A percentile compares a stretch with the other conserved stretches of the same genome.
Conservation (phyloP, 2,888 invertebrate genomes). For the Anarsia innoxiella region DNA sequence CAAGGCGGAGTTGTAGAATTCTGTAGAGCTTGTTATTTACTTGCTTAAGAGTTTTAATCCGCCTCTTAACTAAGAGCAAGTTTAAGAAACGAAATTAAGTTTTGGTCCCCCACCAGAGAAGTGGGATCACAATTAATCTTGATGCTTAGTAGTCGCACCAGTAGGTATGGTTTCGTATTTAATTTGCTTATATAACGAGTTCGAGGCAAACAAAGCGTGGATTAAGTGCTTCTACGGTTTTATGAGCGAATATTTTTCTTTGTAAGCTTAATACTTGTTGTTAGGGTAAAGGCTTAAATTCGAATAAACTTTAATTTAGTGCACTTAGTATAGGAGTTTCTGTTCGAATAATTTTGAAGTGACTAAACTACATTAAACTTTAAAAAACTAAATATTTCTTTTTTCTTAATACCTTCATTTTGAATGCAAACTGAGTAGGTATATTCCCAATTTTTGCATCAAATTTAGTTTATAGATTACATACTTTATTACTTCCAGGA, state of each 20-base stretch:
- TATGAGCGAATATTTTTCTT: not conserved
- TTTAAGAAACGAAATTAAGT: constrained; percentile 65
- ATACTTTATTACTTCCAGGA: too few species aligned
- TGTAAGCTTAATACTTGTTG: too few species aligned
- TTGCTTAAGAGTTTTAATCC: constrained; percentile 42
- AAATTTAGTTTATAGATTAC: too few species aligned
- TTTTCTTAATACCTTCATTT: too few species aligned
- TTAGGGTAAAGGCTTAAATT: too few species aligned
- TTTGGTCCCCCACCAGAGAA: constrained; percentile 49
- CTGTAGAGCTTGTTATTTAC: constrained; percentile 13
- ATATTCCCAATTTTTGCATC: too few species aligned
- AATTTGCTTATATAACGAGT: constrained; percentile 11
- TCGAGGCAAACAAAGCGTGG: constrained; percentile 7
- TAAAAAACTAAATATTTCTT: too few species aligned
- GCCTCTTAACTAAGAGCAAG: constrained; percentile 45
- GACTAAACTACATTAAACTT: too few species aligned
- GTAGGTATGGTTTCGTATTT: constrained; percentile 14
- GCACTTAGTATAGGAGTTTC: too few species aligned
- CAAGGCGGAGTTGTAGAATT: constrained; percentile 1
- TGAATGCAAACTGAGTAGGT: too few species aligned
- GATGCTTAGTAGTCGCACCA: constrained; percentile 29
- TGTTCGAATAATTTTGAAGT: too few species aligned
- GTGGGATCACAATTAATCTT: constrained; percentile 63
- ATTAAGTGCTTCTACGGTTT: not conserved
- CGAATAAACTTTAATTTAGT: too few species aligned